phyloP scores from a whole-genome alignment of 2,888 invertebrate genomes.

The Cynaeus angustus region DNA sequence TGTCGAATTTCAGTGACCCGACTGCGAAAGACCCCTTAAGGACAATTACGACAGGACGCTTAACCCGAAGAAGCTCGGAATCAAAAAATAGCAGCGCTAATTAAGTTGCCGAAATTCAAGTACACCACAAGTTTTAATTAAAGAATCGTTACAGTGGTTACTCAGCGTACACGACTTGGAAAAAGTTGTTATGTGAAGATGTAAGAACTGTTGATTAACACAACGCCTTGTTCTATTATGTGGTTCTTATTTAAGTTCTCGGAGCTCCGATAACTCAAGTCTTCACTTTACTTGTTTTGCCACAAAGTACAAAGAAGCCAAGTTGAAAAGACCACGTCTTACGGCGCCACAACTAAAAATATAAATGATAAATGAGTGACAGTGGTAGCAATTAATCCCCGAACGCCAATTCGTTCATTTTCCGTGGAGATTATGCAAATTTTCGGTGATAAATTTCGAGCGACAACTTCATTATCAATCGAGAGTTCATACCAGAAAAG shows the following conservation, averaged over 20 bases:
- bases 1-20: too few species aligned
- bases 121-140: too few species aligned
- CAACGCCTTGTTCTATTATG: background rate
- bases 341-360: too few species aligned
- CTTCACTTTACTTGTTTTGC: background rate
- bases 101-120: too few species aligned
- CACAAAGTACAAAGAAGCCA: background rate
- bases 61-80: too few species aligned
- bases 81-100: too few species aligned
- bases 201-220: background rate
- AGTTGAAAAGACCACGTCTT: background rate
- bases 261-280: background rate
- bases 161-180: background rate
- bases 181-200: background rate
- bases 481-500: background rate
- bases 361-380: too few species aligned
- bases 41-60: too few species aligned
- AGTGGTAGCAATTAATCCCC: too few species aligned
- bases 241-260: background rate
- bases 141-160: background rate
- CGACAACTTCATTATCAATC: background rate
- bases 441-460: background rate
- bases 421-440: constrained; percentile 14
- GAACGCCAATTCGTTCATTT: too few species aligned
- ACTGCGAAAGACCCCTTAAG: too few species aligned